Base-by-base conservation (phyloP, 2,888 invertebrate genomes). In the Lepetodrilus schrolli region DNA sequence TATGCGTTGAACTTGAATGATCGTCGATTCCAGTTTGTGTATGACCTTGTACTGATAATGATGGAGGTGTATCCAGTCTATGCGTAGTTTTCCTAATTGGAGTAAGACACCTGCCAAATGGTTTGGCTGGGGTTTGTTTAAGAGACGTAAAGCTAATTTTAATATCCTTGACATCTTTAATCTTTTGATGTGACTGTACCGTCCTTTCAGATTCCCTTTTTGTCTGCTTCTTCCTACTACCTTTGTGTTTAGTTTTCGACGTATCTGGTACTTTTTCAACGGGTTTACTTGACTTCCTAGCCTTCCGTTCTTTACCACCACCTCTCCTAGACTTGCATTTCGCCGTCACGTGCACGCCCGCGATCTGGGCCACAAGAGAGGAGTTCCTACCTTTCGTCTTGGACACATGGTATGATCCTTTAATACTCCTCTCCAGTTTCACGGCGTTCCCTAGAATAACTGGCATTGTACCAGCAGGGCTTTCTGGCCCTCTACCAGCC, bases 341-440 rank as follows among this genome's bases (percentile, higher is more conserved):
- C 2, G 30, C 38, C 10, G 30, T 47, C 1, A 50, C 20, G 0
- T 38, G 20, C 10, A 66, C 71, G n/a, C 72, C 69, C 1, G 72
- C 73, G 21, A 75, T 72, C 2, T 51, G 51, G 4, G 72, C 66
- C 68, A 75, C 49, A 2, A 71, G 23, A 20, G 48, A n/a, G 34
- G 70, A 49, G 17, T 48, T 49, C 37, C 50, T 37, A 7, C 43
- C 30, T 23, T 70, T 43, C 8, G 66, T 66, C 1, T 23, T 30
- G 7, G 66, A 26, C 3, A 68, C 58, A n/a, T 51, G 51, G 20
- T 66, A 51, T 2, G 71, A 68, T 17, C 74, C 71, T 26, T 72
- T 74, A 17, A 48, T 34, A 4, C 20, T 68, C 4, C 21, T 34
- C 23, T 48, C 37, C 13, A 23, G 8, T 8, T 66, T 34, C 38